Conservation (phyloP, 2,113 vertebrate genomes). For the Vimba vimba region DNA sequence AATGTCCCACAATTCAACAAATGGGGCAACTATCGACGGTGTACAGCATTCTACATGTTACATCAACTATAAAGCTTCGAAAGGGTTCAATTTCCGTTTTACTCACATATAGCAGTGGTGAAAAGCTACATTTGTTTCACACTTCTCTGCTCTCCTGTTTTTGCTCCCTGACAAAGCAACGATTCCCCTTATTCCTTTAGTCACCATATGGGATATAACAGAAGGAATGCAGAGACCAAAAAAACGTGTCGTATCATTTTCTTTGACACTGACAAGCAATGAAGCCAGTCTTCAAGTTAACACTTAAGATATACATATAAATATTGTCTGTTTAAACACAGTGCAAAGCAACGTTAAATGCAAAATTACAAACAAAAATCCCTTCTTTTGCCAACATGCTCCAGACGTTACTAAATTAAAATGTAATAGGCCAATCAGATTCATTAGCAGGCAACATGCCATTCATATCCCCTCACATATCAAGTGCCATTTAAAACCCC, state of each 20-base stretch:
- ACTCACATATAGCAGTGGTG: slow-evolving; percentile 51
- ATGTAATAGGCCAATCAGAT: slow-evolving; percentile 57
- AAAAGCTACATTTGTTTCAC: slow-evolving; percentile 51
- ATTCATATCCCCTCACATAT: slow-evolving; percentile 28
- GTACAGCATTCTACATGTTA: background rate
- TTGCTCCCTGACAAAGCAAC: slow-evolving; percentile 23
- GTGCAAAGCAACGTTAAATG: slow-evolving; percentile 49
- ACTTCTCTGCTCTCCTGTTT: slow-evolving; percentile 60
- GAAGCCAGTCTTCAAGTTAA: background rate
- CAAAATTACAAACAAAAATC: slow-evolving; percentile 30
- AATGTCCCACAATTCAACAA: slow-evolving; percentile 21
- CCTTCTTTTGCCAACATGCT: slow-evolving; percentile 50
- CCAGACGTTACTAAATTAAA: slow-evolving; percentile 55
- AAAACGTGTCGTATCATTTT: slow-evolving; percentile 7
- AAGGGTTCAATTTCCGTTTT: slow-evolving; percentile 18
- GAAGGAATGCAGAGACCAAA: slow-evolving; percentile 18
- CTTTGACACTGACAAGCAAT: background rate
- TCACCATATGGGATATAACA: slow-evolving; percentile 33
- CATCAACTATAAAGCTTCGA: slow-evolving; percentile 11
- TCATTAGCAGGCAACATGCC: slow-evolving; percentile 45
- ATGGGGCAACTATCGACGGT: slow-evolving; percentile 1
- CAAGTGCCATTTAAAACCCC: slow-evolving; percentile 47
- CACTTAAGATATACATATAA: background rate
- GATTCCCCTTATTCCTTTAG: background rate
- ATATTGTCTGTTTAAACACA: slow-evolving; percentile 36